Evolutionary conservation across 2,888 invertebrate genomes (phyloP).

Genomic region (Heliconius charithonia): DNA sequence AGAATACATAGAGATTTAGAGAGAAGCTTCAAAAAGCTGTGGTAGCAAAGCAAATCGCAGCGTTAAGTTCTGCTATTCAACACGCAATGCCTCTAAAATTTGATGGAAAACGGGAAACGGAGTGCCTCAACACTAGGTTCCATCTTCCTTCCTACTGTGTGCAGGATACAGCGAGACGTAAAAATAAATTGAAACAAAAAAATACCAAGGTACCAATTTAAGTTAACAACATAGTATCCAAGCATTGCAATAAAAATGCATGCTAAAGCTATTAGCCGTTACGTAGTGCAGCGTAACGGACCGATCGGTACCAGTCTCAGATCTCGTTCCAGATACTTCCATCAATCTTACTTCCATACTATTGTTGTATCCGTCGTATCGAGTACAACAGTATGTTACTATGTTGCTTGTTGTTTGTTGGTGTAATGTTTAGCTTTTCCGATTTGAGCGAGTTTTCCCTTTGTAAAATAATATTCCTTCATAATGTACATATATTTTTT

Average conservation of each 20-base stretch:
- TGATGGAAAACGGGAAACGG: no score
- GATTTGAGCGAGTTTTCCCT: neutral
- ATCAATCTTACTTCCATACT: conserved; percentile 77
- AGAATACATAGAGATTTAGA: no score
- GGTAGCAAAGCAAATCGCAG: no score
- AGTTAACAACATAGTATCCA: neutral
- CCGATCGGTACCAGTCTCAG: conserved; percentile 57
- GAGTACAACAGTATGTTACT: conserved; percentile 26
- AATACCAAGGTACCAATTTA: neutral
- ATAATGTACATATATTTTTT: no score
- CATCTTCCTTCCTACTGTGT: neutral
- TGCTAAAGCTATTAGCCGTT: conserved; percentile 40
- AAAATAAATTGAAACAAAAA: neutral
- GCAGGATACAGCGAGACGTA: neutral
- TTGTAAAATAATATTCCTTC: no score
- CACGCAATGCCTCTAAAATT: no score
- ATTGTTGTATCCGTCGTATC: conserved; percentile 58
- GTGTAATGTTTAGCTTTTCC: neutral
- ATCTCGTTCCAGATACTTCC: conserved; percentile 76
- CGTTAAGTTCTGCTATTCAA: no score
- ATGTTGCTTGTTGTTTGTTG: conserved; percentile 28
- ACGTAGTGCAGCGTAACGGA: conserved; percentile 36
- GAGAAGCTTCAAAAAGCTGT: no score
- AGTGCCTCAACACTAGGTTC: no score
- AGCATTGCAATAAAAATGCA: conserved; percentile 11